Percentiles rank a stretch among this genome's conserved stretches.
Evolutionary conservation across 2,113 vertebrate species (phyloP).

Genomic region (Corydoras sp.): DNA sequence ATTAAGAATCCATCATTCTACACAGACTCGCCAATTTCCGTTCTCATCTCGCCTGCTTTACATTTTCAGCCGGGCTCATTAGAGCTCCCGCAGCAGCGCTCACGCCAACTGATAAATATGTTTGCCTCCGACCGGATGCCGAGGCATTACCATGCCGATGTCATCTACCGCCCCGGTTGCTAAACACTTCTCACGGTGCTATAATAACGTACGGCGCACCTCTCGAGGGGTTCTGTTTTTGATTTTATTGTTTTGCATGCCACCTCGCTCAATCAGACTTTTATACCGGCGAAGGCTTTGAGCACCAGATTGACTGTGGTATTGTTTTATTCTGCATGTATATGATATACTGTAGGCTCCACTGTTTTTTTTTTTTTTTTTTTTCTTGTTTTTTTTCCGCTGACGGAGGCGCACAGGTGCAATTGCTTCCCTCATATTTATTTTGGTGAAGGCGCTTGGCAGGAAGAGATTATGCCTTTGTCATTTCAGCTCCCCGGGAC

Average conservation of each 20-base stretch:
- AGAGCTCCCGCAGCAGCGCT: slow-evolving; percentile 43
- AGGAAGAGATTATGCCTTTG: slow-evolving; percentile 44
- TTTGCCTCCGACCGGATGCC: slow-evolving; percentile 51
- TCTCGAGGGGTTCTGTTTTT: slow-evolving; percentile 47
- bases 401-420: slow-evolving; percentile 31
- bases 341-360: slow-evolving; percentile 29
- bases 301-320: slow-evolving; percentile 40
- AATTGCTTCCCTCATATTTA: slow-evolving; percentile 42
- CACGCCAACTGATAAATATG: slow-evolving; percentile 51
- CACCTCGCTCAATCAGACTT: slow-evolving; percentile 7
- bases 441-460: slow-evolving; percentile 35
- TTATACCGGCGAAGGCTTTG: slow-evolving; percentile 39
- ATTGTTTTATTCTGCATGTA: slow-evolving; percentile 48
- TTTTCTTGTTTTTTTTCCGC: slow-evolving; percentile 17
- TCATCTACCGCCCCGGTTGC: slow-evolving; percentile 43
- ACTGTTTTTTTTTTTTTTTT: slow-evolving; percentile 34
- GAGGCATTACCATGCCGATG: slow-evolving; percentile 53
- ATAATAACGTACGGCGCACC: slow-evolving; percentile 59
- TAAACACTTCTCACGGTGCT: slow-evolving; percentile 61
- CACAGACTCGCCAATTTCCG: slow-evolving; percentile 48
- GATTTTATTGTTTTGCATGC: slow-evolving; percentile 41
- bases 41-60: slow-evolving; percentile 65
- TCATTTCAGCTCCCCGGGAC: slow-evolving; percentile 46
- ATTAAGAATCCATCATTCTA: slow-evolving; percentile 35
- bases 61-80: slow-evolving; percentile 64